Base-by-base conservation (phyloP, 2,888 invertebrate genomes). In the Cotesia congregata region DNA sequence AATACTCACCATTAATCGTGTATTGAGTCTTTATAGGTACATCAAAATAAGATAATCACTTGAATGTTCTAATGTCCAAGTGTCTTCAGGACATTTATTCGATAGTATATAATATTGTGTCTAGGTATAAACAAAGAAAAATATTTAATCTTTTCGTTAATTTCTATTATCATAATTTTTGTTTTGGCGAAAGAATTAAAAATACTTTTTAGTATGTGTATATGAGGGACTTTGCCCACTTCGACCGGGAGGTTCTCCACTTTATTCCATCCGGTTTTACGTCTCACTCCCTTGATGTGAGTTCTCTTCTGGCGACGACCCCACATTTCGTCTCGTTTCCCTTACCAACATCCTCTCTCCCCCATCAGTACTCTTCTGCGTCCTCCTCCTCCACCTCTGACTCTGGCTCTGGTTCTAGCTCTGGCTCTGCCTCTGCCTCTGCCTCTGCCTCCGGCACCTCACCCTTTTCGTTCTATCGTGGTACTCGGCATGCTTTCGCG, bases 401-500 rank as follows among this genome's bases (percentile, higher is more conserved):
- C 62, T 72, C 74, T 76, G 77, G 83, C 80, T 78, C 81, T 30
- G 30, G 30, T 30, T 30, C 30, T 30, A 30, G 30, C 30, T 30
- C 3, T 30, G 3, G 30, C 30, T 30, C 30, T 30, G 30, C 75
- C 77, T 69, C 68, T 62, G 67, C 50, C 75, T 74, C 50, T 59
- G 71, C 60, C 65, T 70, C 30, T 81, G 77, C 77, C 62, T 72
- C 74, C 76, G 77, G 83, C 81, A 79, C 81, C 79, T 80, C 81
- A 80, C 80, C 82, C 82, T 83, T 70, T 75, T 62, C 76, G 70
- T 65, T 78, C 72, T 78, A 77, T 80, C 74, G 77, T 77, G 68
- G 82, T 83, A 82, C 80, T 83, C 86, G 86, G 86, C 88, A 86
- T 88, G 88, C 88, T 89, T 88, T 89, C 87, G 89, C 86, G 88